A percentile compares a stretch with the other conserved stretches of the same genome.
phyloP scores from a whole-genome alignment of 2,797 vertebrate species.

The Columba guinea region DNA sequence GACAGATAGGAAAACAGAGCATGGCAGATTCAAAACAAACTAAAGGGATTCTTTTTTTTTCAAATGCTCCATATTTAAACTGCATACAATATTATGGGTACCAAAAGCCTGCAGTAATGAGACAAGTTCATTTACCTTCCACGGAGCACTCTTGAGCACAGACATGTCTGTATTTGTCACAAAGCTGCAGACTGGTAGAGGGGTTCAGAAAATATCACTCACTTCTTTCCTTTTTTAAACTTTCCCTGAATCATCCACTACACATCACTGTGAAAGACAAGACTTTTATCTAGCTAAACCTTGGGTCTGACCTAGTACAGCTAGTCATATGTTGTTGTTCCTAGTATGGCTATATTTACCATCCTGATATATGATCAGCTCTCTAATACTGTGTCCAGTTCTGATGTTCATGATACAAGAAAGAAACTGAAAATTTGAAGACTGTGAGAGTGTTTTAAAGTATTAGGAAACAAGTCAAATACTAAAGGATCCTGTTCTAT shows the following conservation, averaged over 20 bases:
- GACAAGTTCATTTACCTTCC: not conserved
- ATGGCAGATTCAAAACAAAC: not conserved
- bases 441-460: not conserved
- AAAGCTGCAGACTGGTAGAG: not conserved
- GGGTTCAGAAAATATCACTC: not conserved
- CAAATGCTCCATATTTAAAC: not conserved
- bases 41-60: not conserved
- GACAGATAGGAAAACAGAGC: not conserved
- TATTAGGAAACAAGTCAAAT: not conserved
- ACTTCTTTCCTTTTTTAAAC: not conserved
- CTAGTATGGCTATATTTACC: not conserved
- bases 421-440: not conserved
- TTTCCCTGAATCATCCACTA: not conserved
- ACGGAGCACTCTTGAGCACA: not conserved
- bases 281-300: not conserved
- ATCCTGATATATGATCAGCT: not conserved
- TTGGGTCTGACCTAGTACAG: not conserved
- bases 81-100: not conserved
- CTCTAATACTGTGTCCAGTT: not conserved
- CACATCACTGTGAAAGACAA: not conserved
- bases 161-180: not conserved
- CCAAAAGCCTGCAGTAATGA: not conserved
- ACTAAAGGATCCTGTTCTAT: not conserved
- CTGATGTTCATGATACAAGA: not conserved
- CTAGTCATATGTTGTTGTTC: not conserved